A percentile compares a stretch with the other conserved stretches of the same genome.
phyloP scores from a whole-genome alignment of 1,140 invertebrate genomes.

The Trigoniulus corallinus region DNA sequence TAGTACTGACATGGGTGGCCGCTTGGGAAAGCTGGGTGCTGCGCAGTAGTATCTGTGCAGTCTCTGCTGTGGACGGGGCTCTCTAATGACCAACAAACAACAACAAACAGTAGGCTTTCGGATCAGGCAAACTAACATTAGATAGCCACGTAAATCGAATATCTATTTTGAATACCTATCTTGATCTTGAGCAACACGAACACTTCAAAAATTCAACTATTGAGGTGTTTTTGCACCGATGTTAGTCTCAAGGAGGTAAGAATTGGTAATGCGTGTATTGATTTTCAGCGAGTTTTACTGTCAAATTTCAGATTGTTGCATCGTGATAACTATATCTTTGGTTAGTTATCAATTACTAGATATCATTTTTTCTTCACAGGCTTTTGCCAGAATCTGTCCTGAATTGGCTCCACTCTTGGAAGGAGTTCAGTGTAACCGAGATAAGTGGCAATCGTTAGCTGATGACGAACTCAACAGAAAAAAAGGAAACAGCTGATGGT shows the following conservation, averaged over 20 bases:
- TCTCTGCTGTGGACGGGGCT: too few relatives aligned
- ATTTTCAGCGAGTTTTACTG: not conserved
- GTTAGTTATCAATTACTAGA: not conserved
- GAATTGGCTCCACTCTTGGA: slow-evolving; percentile 61
- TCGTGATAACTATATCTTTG: not conserved
- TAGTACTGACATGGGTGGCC: too few relatives aligned
- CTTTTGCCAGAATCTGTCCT: slow-evolving; percentile 60
- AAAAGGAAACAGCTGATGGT: not conserved
- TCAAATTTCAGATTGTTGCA: not conserved
- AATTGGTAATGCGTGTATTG: not conserved
- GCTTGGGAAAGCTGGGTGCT: too few relatives aligned
- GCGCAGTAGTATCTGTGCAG: too few relatives aligned
- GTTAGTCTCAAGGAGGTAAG: not conserved
- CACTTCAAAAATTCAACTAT: not conserved
- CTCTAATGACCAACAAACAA: too few relatives aligned
- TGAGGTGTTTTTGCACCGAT: not conserved
- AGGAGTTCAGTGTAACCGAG: slow-evolving; percentile 63
- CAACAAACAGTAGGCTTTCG: too few relatives aligned
- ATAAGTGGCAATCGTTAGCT: slow-evolving; percentile 61
- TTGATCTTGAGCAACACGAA: too few relatives aligned
- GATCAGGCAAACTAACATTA: too few relatives aligned
- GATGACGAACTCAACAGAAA: slow-evolving; percentile 15
- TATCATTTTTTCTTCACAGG: slow-evolving; percentile 35
- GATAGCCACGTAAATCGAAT: too few relatives aligned
- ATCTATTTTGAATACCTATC: too few relatives aligned